These are phyloP conservation scores for Anodontia alba DNA, from an alignment of 2,888 invertebrate species.

Conservation along the genomic window DNA sequence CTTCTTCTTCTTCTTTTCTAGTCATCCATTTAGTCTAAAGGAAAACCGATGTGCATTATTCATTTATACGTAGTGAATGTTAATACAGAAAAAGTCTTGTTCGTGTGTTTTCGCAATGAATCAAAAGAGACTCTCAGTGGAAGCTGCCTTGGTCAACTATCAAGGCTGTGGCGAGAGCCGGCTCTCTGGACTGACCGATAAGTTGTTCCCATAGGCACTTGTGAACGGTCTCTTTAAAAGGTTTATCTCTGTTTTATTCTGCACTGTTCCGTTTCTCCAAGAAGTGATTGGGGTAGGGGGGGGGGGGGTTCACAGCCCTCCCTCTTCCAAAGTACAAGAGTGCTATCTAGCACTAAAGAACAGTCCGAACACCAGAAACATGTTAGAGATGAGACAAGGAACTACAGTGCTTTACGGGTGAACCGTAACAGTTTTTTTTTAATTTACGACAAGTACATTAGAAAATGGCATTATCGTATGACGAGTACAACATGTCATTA, in stretches of 20 bases:
- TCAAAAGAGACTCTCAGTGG: neutral
- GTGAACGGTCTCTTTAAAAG: neutral
- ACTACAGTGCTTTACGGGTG: neutral
- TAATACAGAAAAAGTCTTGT: neutral
- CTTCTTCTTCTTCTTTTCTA: neutral
- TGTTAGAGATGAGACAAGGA: neutral
- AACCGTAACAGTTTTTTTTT: neutral
- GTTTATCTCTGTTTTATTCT: neutral
- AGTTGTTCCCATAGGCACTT: no score
- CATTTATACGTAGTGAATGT: neutral
- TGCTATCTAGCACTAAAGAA: neutral
- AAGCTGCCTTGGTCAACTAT: neutral
- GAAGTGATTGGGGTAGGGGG: neutral
- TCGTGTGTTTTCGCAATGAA: neutral
- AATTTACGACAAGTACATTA: neutral
- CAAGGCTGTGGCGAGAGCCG: no score
- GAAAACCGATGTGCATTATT: neutral
- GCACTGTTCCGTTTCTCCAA: neutral
- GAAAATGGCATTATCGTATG: neutral
- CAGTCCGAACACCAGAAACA: neutral
- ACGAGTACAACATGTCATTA: conserved; percentile 7
- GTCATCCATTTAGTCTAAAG: neutral
- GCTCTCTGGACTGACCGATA: no score
- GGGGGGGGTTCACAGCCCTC: neutral
- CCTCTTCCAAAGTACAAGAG: neutral